Percentiles rank a stretch among this genome's conserved stretches.
phyloP scores from a whole-genome alignment of 2,113 vertebrate genomes.

The Varanus komodoensis region DNA sequence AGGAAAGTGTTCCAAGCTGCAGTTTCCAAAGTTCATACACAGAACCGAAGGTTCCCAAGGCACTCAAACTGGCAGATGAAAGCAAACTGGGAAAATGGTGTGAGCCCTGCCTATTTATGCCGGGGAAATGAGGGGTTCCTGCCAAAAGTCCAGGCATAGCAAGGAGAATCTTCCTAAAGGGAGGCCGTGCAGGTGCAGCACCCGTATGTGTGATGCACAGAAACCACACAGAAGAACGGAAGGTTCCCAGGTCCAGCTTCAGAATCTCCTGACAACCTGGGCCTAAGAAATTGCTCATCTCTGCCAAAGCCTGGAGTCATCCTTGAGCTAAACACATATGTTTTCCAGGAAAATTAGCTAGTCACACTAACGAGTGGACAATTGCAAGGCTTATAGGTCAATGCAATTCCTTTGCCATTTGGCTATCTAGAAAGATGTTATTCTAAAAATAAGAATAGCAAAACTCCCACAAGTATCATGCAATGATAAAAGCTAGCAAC shows the following conservation, averaged over 20 bases:
- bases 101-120: too few species aligned
- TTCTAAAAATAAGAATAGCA: not conserved
- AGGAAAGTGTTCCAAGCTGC: not conserved
- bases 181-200: too few species aligned
- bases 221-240: too few species aligned
- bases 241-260: not conserved
- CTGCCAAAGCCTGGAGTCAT: not conserved
- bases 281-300: not conserved
- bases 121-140: too few species aligned
- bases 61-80: too few species aligned
- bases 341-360: not conserved
- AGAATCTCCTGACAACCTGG: not conserved
- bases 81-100: too few species aligned
- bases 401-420: not conserved
- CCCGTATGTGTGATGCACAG: too few species aligned
- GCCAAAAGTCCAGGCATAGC: too few species aligned
- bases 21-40: too few species aligned
- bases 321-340: not conserved
- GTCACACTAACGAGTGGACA: not conserved
- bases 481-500: not conserved
- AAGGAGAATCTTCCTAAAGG: too few species aligned
- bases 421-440: not conserved
- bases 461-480: not conserved
- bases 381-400: not conserved
- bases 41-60: too few species aligned